Conservation (phyloP, 2,888 invertebrate species). For the Galerucella nymphaeae region DNA sequence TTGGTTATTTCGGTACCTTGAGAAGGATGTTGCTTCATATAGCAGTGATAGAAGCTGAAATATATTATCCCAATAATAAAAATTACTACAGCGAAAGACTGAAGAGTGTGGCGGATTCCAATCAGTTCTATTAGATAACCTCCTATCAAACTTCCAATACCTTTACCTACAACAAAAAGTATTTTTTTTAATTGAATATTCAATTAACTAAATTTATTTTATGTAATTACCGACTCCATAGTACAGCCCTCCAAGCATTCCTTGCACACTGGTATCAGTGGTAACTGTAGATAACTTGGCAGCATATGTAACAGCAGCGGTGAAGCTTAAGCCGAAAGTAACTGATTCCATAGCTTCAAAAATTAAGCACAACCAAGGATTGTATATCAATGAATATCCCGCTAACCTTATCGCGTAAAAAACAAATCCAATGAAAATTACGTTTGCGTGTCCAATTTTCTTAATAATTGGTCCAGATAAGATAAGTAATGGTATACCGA, state of each 20-base stretch:
- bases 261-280: constrained; percentile 82
- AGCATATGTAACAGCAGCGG: constrained; percentile 82
- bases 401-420: constrained; percentile 79
- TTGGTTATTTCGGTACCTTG: constrained; percentile 71
- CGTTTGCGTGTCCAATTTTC: constrained; percentile 80
- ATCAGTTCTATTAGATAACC: constrained; percentile 80
- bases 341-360: constrained; percentile 84
- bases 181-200: neutral
- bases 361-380: constrained; percentile 79
- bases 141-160: constrained; percentile 79
- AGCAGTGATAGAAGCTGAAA: constrained; percentile 75
- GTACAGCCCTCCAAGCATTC: constrained; percentile 81
- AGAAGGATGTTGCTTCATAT: constrained; percentile 69
- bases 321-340: constrained; percentile 79
- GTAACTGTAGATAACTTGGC: constrained; percentile 78
- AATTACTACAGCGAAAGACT: constrained; percentile 74
- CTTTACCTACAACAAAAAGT: constrained; percentile 71
- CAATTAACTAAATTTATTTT: neutral
- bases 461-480: constrained; percentile 82
- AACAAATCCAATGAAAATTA: constrained; percentile 80
- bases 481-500: constrained; percentile 80
- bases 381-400: constrained; percentile 80
- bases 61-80: constrained; percentile 75
- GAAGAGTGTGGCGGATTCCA: constrained; percentile 79
- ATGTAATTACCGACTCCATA: constrained; percentile 75